Conservation (phyloP, 2,113 vertebrate genomes). For the Miniopterus natalensis region DNA sequence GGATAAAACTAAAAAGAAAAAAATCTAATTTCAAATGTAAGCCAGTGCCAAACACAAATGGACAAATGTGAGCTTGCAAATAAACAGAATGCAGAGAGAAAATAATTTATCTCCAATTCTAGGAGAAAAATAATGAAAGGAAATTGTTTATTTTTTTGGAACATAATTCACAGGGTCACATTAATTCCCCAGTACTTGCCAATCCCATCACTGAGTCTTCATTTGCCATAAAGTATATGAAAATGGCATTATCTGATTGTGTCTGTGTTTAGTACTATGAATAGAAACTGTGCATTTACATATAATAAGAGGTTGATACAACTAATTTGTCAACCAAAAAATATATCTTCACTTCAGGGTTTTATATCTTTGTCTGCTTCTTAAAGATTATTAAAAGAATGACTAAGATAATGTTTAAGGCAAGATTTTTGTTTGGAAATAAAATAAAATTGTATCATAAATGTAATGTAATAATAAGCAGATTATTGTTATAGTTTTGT, state of each 20-base stretch:
- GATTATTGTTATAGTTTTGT: constrained; percentile 43
- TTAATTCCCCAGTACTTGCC: constrained; percentile 54
- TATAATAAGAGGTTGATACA: constrained; percentile 63
- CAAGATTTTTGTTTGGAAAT: constrained; percentile 69
- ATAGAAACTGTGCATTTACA: constrained; percentile 78
- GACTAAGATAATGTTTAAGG: constrained; percentile 56
- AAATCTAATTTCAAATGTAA: constrained; percentile 50
- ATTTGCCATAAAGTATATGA: constrained; percentile 64
- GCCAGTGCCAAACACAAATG: constrained; percentile 25
- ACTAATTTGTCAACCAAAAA: constrained; percentile 52
- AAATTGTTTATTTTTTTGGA: constrained; percentile 59
- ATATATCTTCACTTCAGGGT: not conserved
- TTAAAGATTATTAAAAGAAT: constrained; percentile 66
- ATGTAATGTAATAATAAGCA: constrained; percentile 45
- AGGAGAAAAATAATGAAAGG: constrained; percentile 54
- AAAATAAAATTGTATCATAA: constrained; percentile 66
- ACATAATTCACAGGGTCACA: constrained; percentile 30
- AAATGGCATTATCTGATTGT: constrained; percentile 57
- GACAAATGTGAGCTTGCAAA: not conserved
- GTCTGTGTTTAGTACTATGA: constrained; percentile 68
- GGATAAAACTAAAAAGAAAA: constrained; percentile 35
- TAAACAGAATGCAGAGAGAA: not conserved
- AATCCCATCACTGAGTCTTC: constrained; percentile 45
- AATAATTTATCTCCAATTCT: constrained; percentile 60
- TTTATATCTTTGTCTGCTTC: constrained; percentile 51